Percentiles rank a stretch among this genome's conserved stretches.
Evolutionary conservation across 2,113 vertebrate genomes (phyloP).

Genomic region (Cryptomyrus ogoouensis): DNA sequence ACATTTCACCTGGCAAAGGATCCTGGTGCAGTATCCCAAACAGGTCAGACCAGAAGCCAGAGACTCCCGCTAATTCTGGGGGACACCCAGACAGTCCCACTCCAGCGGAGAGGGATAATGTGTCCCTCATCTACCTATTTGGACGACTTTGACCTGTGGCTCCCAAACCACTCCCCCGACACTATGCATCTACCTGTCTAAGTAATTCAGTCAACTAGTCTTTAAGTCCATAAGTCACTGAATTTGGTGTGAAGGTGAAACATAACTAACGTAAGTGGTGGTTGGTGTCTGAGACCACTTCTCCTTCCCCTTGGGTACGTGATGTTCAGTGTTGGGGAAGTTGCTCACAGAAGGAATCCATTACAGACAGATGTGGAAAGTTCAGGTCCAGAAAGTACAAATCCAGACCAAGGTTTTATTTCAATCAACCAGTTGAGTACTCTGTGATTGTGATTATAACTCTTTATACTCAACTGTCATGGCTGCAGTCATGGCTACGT

Average conservation of each 20-base stretch:
- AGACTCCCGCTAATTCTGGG: neutral
- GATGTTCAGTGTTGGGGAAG: neutral
- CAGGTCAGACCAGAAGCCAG: neutral
- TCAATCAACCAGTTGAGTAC: neutral
- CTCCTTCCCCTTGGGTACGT: neutral
- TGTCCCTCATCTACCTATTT: neutral
- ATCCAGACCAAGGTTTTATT: neutral
- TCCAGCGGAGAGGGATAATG: neutral
- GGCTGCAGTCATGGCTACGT: neutral
- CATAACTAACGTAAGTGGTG: neutral
- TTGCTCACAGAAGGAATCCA: neutral
- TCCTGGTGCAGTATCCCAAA: neutral
- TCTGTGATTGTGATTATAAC: too few relatives aligned
- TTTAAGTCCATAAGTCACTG: neutral
- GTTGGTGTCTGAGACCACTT: neutral
- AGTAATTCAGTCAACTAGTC: neutral
- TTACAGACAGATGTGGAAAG: neutral
- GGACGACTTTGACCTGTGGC: neutral
- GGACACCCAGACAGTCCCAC: neutral
- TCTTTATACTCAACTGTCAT: neutral
- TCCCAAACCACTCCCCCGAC: neutral
- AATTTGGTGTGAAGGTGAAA: neutral
- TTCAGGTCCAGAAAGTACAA: neutral
- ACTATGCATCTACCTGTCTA: neutral
- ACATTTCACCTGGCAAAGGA: neutral